Conservation (phyloP, 1,140 invertebrate species). For the Neuroterus valhalla region DNA sequence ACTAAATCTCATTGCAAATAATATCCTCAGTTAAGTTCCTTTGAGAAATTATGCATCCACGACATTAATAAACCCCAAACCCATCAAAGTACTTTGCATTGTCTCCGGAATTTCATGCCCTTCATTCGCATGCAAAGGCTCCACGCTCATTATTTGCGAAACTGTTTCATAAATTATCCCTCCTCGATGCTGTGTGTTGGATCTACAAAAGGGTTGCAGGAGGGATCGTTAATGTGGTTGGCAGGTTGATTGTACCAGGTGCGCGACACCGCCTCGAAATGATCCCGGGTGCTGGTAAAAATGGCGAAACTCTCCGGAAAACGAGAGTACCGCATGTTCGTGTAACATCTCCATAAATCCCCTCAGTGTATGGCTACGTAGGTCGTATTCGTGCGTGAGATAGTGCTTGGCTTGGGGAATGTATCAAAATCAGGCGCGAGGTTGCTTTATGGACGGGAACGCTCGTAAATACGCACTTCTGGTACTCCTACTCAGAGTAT, state of each 20-base stretch:
- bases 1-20: neutral
- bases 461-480: slow-evolving; percentile 77
- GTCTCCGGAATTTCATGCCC: slow-evolving; percentile 18
- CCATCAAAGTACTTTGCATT: slow-evolving; percentile 7
- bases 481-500: slow-evolving; percentile 63
- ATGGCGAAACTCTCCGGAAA: slow-evolving; percentile 51
- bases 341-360: slow-evolving; percentile 72
- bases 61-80: slow-evolving; percentile 8
- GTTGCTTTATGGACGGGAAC: slow-evolving; percentile 76
- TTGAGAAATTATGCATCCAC: slow-evolving; percentile 2
- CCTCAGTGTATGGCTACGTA: slow-evolving; percentile 70
- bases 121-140: slow-evolving; percentile 11
- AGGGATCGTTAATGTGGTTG: neutral
- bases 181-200: neutral
- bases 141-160: slow-evolving; percentile 1
- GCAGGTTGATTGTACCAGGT: slow-evolving; percentile 29
- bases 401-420: slow-evolving; percentile 73
- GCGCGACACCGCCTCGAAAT: neutral
- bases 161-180: neutral
- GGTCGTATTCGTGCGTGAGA: slow-evolving; percentile 76
- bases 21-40: neutral
- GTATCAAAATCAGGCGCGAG: slow-evolving; percentile 76
- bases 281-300: slow-evolving; percentile 41
- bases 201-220: neutral
- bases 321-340: slow-evolving; percentile 62